These are phyloP conservation scores for Dolichotis patagonum DNA, from an alignment of 2,113 vertebrate species.

Conservation along the genomic window DNA sequence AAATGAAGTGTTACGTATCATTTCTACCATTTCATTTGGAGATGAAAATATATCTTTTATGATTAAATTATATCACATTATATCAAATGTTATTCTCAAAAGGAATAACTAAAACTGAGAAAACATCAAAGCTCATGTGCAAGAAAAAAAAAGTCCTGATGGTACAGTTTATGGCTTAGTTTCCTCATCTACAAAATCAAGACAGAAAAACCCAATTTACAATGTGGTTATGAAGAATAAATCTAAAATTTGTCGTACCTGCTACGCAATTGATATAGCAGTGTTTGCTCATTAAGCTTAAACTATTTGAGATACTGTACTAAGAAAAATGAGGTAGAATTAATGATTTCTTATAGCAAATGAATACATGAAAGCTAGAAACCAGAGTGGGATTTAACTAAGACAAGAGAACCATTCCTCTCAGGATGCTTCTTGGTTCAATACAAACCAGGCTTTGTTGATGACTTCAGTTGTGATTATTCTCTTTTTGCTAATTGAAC, in stretches of 20 bases:
- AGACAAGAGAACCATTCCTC: neutral
- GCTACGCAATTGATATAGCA: neutral
- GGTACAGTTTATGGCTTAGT: neutral
- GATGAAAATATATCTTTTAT: neutral
- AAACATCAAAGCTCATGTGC: neutral
- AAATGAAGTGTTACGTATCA: neutral
- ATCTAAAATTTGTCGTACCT: neutral
- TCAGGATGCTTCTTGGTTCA: neutral
- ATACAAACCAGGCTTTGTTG: neutral
- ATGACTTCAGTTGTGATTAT: neutral
- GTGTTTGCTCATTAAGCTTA: neutral
- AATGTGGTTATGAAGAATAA: neutral
- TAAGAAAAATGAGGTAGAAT: neutral
- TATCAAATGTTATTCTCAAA: neutral
- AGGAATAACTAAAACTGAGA: neutral
- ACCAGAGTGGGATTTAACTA: neutral
- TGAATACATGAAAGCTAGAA: neutral
- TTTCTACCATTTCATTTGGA: neutral
- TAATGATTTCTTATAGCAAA: neutral
- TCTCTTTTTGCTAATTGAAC: constrained; percentile 30
- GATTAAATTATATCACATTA: neutral
- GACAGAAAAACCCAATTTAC: neutral
- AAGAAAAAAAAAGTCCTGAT: neutral
- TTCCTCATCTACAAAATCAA: neutral
- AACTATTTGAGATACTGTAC: neutral